Conservation (phyloP, 2,888 invertebrate species). For the Dorcus parallelipipedus region DNA sequence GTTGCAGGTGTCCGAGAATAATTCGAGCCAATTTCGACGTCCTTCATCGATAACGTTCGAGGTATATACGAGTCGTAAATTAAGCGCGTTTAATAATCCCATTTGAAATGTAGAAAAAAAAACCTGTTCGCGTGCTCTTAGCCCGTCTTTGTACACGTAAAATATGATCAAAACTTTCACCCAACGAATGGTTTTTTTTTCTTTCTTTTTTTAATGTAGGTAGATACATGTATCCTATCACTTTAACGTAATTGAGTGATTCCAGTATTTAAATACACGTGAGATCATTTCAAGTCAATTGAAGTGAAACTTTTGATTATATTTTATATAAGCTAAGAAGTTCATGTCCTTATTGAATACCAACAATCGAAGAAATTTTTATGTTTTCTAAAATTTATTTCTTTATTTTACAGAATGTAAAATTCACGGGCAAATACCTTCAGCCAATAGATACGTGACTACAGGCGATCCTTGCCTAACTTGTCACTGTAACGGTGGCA, state of each 20-base stretch:
- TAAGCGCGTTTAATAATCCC: slow-evolving; percentile 36
- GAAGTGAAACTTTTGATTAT: too few species aligned
- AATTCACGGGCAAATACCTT: slow-evolving; percentile 78
- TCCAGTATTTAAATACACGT: too few species aligned
- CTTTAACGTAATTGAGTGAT: too few species aligned
- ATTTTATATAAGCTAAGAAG: too few species aligned
- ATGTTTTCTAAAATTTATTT: background rate
- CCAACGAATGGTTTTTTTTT: slow-evolving; percentile 3
- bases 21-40: slow-evolving; percentile 35
- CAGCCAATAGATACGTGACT: slow-evolving; percentile 71
- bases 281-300: too few species aligned
- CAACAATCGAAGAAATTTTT: too few species aligned
- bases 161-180: slow-evolving; percentile 24
- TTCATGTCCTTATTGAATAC: too few species aligned
- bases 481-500: slow-evolving; percentile 69
- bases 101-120: slow-evolving; percentile 34
- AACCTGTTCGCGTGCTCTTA: slow-evolving; percentile 26
- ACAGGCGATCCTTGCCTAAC: slow-evolving; percentile 84
- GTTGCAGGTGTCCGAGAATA: slow-evolving; percentile 31
- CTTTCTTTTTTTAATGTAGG: too few species aligned
- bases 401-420: slow-evolving; percentile 40
- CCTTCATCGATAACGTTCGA: slow-evolving; percentile 37
- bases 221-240: too few species aligned
- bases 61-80: slow-evolving; percentile 30
- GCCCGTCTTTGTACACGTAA: slow-evolving; percentile 15